Evolutionary conservation across 2,888 invertebrate genomes (phyloP).

Genomic region (Dioctria rufipes): DNA sequence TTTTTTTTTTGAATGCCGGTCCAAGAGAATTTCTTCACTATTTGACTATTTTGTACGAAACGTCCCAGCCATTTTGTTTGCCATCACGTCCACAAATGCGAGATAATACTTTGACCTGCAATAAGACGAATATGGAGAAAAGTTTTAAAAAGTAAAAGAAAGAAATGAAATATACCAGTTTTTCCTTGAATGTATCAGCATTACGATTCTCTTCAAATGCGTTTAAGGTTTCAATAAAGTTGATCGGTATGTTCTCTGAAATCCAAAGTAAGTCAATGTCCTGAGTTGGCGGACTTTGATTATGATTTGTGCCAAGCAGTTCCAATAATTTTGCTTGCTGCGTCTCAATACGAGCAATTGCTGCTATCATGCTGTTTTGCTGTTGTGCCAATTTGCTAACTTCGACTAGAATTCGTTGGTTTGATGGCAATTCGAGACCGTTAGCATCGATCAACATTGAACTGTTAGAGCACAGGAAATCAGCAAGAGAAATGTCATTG

Average conservation of each 20-base stretch:
- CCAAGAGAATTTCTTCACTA: not conserved
- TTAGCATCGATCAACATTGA: not conserved
- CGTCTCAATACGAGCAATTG: not conserved
- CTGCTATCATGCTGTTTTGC: not conserved
- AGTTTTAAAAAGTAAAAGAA: not conserved
- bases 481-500: not conserved
- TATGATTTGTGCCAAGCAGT: not conserved
- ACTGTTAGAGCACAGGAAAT: not conserved
- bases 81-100: conserved; percentile 1
- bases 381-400: not conserved
- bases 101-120: not conserved
- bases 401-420: not conserved
- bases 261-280: not conserved
- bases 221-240: not conserved
- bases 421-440: not conserved
- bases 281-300: not conserved
- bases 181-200: not conserved
- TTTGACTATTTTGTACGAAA: not conserved
- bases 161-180: not conserved
- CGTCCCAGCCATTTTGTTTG: not conserved
- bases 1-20: not conserved
- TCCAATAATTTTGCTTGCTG: not conserved
- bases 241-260: not conserved
- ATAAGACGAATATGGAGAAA: not conserved
- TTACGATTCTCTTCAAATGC: not conserved